Evolutionary conservation across 2,113 vertebrate species (phyloP).

Genomic region (Actenoides hombroni): DNA sequence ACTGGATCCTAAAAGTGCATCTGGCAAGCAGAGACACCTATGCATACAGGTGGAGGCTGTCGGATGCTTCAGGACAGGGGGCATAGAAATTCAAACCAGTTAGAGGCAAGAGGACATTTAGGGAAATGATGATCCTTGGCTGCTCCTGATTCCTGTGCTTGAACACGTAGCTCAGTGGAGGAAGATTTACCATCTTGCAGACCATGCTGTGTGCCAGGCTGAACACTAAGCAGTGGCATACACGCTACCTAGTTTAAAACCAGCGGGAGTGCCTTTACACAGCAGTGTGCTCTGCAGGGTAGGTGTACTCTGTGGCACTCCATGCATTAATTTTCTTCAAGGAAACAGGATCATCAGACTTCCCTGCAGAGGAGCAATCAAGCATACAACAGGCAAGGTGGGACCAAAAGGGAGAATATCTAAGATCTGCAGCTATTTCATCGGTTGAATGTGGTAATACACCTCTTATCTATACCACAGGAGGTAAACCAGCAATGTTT

Average conservation of each 20-base stretch:
- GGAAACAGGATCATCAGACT: slow-evolving; percentile 14
- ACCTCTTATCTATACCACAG: not conserved
- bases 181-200: not conserved
- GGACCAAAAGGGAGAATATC: not conserved
- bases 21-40: too few species aligned
- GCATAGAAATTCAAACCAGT: not conserved
- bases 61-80: not conserved
- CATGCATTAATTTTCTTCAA: slow-evolving; percentile 19
- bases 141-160: not conserved
- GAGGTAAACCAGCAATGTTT: slow-evolving; percentile 9
- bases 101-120: not conserved
- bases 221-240: not conserved
- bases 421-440: not conserved
- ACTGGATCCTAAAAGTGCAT: not conserved
- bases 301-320: not conserved
- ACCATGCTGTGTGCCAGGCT: not conserved
- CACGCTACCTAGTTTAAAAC: not conserved
- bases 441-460: not conserved
- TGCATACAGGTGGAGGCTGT: fast-evolving
- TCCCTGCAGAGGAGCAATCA: slow-evolving; percentile 57
- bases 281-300: slow-evolving; percentile 3
- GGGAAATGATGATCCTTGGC: not conserved
- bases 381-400: not conserved
- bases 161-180: not conserved
- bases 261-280: slow-evolving; percentile 17